Percentiles rank a stretch among this genome's conserved stretches.
These are phyloP conservation scores for Heterodera schachtii DNA, from an alignment of 1,140 invertebrate genomes.

Conservation along the genomic window DNA sequence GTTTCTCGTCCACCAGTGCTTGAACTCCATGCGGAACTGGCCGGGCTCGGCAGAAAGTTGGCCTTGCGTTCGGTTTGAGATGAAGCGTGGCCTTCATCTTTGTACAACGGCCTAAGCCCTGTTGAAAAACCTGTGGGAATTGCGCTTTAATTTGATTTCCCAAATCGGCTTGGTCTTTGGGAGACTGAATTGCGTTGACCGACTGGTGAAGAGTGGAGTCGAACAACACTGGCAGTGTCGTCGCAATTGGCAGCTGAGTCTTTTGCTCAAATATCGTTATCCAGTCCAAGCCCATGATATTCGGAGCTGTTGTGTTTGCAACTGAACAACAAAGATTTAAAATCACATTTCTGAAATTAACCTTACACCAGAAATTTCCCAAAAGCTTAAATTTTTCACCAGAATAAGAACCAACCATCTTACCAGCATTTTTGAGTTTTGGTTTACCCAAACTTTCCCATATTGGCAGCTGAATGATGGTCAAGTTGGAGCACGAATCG, in stretches of 20 bases:
- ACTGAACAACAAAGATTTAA: background rate
- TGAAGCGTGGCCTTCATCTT: too few relatives aligned
- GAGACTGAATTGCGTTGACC: too few relatives aligned
- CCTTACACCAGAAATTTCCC: background rate
- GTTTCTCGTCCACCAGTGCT: constrained; percentile 43
- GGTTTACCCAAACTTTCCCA: background rate
- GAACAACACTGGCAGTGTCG: background rate
- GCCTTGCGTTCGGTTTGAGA: too few relatives aligned
- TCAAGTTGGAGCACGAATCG: background rate
- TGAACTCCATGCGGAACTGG: too few relatives aligned
- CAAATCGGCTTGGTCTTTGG: too few relatives aligned
- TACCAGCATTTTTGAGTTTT: background rate
- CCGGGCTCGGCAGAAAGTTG: too few relatives aligned
- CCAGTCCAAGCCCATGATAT: background rate
- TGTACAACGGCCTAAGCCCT: too few relatives aligned
- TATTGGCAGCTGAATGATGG: background rate
- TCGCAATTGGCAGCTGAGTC: background rate
- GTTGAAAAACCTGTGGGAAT: too few relatives aligned
- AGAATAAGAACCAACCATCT: background rate
- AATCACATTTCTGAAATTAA: background rate
- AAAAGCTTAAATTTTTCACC: background rate
- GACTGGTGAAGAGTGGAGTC: too few relatives aligned
- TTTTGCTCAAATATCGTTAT: background rate
- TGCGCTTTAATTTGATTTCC: too few relatives aligned
- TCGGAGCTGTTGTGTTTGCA: background rate